These are phyloP conservation scores for Acridotheres tristis DNA, from an alignment of 2,797 vertebrate genomes.

Conservation along the genomic window DNA sequence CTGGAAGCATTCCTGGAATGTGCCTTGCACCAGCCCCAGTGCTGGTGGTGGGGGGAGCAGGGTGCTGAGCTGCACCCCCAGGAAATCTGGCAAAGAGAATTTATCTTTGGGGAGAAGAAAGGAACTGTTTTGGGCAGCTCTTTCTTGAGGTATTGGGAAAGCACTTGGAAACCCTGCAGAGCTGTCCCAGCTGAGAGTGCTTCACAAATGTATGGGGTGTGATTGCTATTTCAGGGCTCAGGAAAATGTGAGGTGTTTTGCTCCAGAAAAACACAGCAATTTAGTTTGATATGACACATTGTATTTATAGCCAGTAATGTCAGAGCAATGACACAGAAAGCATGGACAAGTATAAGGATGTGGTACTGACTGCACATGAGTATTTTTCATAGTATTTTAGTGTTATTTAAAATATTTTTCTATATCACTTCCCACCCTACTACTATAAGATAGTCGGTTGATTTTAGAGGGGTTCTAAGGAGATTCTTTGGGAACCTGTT, in stretches of 20 bases:
- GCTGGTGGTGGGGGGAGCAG: accelerated
- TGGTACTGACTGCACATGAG: not conserved
- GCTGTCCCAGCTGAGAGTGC: accelerated
- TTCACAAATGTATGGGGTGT: not conserved
- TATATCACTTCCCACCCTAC: not conserved
- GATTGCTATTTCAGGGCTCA: not conserved
- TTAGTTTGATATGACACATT: not conserved
- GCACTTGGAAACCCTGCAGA: not conserved
- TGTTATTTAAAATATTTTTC: not conserved
- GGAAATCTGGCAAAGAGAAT: not conserved
- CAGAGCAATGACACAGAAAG: not conserved
- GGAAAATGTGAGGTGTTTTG: accelerated
- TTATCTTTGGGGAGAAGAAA: not conserved
- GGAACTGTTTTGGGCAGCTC: not conserved
- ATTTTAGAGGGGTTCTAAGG: not conserved
- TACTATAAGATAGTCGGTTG: not conserved
- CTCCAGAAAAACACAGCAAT: not conserved
- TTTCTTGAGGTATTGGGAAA: not conserved
- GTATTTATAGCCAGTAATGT: not conserved
- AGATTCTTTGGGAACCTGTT: not conserved
- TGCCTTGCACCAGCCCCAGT: not conserved
- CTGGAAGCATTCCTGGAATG: not conserved
- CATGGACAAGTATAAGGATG: not conserved
- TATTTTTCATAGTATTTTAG: not conserved
- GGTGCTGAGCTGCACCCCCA: not conserved